Evolutionary conservation across 2,888 invertebrate species (phyloP), one percentile per base, ranked within the genome.

Genomic region (Dasypolia templi): DNA sequence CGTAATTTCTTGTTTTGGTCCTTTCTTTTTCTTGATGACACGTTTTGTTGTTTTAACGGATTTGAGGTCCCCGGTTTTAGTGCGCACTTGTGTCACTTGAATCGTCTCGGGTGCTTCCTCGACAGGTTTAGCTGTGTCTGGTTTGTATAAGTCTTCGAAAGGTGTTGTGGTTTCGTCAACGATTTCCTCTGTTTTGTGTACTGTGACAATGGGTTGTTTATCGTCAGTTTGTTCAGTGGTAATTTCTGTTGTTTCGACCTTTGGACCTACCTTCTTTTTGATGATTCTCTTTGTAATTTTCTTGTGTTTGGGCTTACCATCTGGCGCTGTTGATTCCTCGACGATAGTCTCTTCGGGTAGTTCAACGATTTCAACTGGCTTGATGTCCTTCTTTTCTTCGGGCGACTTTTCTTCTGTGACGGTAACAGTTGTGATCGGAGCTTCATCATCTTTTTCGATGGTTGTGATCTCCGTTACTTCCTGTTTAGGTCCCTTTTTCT

Each of bases 31-130:
- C 0, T n/a, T 35, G 1, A 59, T 39, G 0, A 59, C 26, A 0
- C 59, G 35, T 39, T 59, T 59, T 0, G 59, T 59, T 0, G 59
- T 59, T 0, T 59, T 59, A 2, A 59, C 4, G 0, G 59, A 1
- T 0, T 39, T n/a, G 0, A 39, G 0, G 0, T 59, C 59, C 0
- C 59, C 35, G 0, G 35, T n/a, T 39, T 59, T 17, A 0, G n/a
- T 59, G 7, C 9, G 35, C 0, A 59, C n/a, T 59, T 59, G 35
- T 39, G 59, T n/a, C 2, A 39, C 2, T 39, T n/a, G 35, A 9
- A 59, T 35, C 0, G 35, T 59, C 9, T 59, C 59, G 3, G 59
- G 59, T 35, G n/a, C 0, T 22, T 58, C 58, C 22, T 58, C 35
- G 1, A 58, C 14, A 1, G 1, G 3, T 35, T 7, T 22, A 6